phyloP scores from a whole-genome alignment of 2,113 vertebrate species.

The Mirounga angustirostris region DNA sequence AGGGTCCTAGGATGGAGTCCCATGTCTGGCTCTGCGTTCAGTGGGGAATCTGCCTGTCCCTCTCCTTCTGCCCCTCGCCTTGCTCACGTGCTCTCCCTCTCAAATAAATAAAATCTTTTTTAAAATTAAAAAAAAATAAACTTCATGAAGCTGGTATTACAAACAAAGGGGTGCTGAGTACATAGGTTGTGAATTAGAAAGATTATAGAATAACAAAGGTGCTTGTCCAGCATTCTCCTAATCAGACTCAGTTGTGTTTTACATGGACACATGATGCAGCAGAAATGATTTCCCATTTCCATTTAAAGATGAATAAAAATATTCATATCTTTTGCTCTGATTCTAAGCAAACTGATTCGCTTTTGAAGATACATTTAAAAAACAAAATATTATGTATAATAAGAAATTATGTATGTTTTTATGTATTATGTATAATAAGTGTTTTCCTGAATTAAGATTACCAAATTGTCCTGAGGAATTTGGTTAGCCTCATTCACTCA shows the following conservation, averaged over 20 bases:
- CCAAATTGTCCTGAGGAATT: neutral
- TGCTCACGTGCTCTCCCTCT: neutral
- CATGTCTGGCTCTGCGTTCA: too few species aligned
- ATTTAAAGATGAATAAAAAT: neutral
- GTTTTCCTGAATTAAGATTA: neutral
- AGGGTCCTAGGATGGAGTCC: neutral
- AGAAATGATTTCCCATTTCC: neutral
- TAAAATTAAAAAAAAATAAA: neutral
- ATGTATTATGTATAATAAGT: neutral
- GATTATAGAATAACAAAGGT: neutral
- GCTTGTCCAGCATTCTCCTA: neutral
- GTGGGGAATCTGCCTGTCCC: neutral
- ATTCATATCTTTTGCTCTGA: neutral
- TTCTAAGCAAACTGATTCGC: neutral
- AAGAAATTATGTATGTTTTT: neutral
- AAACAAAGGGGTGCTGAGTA: neutral
- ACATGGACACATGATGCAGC: accelerated
- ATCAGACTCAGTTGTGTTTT: neutral
- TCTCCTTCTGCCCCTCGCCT: neutral
- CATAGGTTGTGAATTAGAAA: neutral
- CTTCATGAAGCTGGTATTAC: neutral
- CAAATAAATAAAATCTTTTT: neutral
- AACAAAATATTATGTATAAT: neutral
- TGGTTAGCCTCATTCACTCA: neutral
- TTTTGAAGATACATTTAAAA: neutral